These are phyloP conservation scores for Australoheros facetus DNA, from an alignment of 2,797 vertebrate genomes.

Conservation along the genomic window DNA sequence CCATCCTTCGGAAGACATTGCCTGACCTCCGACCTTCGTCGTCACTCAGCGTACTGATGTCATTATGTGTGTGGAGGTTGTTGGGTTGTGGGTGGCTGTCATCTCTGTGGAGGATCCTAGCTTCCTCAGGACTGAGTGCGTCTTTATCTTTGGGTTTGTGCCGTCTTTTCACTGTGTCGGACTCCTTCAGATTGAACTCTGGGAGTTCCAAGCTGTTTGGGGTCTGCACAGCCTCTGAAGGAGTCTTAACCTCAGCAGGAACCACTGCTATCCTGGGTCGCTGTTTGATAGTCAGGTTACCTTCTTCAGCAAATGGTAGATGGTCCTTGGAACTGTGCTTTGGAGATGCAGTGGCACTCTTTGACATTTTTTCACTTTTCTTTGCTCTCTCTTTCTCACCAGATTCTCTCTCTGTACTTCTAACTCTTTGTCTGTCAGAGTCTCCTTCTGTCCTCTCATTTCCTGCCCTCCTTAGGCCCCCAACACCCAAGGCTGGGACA, in stretches of 20 bases:
- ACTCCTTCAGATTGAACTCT: constrained; percentile 93
- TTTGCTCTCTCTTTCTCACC: constrained; percentile 73
- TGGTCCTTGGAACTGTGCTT: constrained; percentile 84
- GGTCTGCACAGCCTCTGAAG: constrained; percentile 22
- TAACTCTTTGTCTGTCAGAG: constrained; percentile 40
- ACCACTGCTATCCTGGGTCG: constrained; percentile 80
- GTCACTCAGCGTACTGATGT: constrained; percentile 62
- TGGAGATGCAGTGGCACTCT: constrained; percentile 69
- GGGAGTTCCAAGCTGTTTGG: constrained; percentile 63
- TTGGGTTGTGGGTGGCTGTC: constrained; percentile 79
- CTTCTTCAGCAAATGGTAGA: constrained; percentile 93
- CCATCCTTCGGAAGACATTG: constrained; percentile 73
- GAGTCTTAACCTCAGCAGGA: constrained; percentile 16
- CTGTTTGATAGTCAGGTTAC: constrained; percentile 95
- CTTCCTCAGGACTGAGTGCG: constrained; percentile 76
- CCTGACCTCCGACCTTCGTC: constrained; percentile 70
- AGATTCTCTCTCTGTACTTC: constrained; percentile 19
- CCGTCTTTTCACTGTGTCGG: constrained; percentile 93
- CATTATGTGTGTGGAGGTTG: constrained; percentile 71
- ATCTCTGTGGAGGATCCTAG: constrained; percentile 17
- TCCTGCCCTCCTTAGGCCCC: constrained; percentile 78
- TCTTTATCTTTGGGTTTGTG: constrained; percentile 88
- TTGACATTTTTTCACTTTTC: constrained; percentile 32
- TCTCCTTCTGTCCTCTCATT: constrained; percentile 77
- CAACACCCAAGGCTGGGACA: constrained; percentile 54